Percentiles rank a stretch among this genome's conserved stretches.
Conservation (phyloP, 2,113 vertebrate genomes). For the Pheucticus melanocephalus region DNA sequence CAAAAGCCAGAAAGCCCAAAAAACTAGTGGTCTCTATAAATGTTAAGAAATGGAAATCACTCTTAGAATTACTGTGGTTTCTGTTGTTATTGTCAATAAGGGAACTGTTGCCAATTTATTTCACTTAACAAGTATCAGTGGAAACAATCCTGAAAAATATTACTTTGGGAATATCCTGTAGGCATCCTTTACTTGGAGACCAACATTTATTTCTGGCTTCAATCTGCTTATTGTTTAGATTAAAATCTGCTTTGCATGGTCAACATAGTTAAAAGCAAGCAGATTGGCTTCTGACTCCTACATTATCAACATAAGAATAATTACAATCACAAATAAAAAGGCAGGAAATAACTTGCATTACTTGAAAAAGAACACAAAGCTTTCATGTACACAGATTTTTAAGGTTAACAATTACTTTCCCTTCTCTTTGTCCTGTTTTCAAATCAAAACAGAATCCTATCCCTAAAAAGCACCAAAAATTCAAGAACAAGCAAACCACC, state of each 20-base stretch:
- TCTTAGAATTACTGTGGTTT: not conserved
- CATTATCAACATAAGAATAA: not conserved
- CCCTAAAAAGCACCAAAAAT: not conserved
- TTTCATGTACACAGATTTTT: not conserved
- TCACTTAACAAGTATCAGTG: not conserved
- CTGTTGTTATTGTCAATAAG: not conserved
- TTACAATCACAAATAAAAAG: constrained; percentile 18
- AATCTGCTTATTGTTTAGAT: constrained; percentile 25
- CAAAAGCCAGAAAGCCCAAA: not conserved
- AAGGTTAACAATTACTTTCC: not conserved
- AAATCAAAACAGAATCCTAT: not conserved
- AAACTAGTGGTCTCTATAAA: not conserved
- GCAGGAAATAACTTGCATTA: constrained; percentile 30
- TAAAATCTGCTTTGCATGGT: constrained; percentile 15
- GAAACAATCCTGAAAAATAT: not conserved
- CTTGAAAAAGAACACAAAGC: not conserved
- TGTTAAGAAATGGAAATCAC: not conserved
- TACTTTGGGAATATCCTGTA: not conserved
- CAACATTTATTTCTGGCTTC: constrained; percentile 12
- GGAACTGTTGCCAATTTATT: not conserved
- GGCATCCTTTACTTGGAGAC: not conserved
- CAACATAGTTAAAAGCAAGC: constrained; percentile 3
- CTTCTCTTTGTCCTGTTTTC: not conserved
- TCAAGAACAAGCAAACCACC: not conserved
- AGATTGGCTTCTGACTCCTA: not conserved